Conservation (phyloP, 2,113 vertebrate genomes). For the Furnarius figulus region DNA sequence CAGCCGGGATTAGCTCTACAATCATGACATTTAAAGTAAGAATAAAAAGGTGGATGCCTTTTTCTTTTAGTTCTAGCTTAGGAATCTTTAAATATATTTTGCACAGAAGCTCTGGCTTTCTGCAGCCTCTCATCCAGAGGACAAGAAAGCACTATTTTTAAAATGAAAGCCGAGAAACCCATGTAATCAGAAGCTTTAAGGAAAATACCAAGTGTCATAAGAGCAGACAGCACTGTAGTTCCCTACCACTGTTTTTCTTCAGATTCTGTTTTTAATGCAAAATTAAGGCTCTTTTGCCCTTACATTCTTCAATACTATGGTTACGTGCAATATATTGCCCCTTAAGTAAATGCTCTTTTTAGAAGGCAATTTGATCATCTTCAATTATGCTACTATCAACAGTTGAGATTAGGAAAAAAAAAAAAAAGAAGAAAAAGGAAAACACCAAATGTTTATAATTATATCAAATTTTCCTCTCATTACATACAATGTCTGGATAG, state of each 20-base stretch:
- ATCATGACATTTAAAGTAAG: not conserved
- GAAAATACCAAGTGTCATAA: slow-evolving; percentile 26
- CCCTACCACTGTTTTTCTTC: not conserved
- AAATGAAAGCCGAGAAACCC: slow-evolving; percentile 11
- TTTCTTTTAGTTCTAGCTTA: not conserved
- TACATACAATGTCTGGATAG: not conserved
- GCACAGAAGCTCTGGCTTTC: not conserved
- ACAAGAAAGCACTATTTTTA: slow-evolving; percentile 28
- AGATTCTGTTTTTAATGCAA: not conserved
- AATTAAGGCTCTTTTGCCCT: not conserved
- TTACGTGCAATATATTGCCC: not conserved
- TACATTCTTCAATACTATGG: not conserved
- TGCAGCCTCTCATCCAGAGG: not conserved
- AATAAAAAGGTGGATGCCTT: not conserved
- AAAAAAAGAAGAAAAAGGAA: not conserved
- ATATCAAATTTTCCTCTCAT: not conserved
- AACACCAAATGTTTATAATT: not conserved
- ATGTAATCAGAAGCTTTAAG: slow-evolving; percentile 23
- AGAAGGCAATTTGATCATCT: not conserved
- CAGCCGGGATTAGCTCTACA: not conserved
- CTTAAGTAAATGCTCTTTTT: not conserved
- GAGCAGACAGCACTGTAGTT: not conserved
- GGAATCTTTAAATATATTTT: not conserved
- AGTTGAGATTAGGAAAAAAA: not conserved
- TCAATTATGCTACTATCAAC: not conserved